Conservation (phyloP, 2,113 vertebrate genomes). For the Mesocricetus auratus region DNA sequence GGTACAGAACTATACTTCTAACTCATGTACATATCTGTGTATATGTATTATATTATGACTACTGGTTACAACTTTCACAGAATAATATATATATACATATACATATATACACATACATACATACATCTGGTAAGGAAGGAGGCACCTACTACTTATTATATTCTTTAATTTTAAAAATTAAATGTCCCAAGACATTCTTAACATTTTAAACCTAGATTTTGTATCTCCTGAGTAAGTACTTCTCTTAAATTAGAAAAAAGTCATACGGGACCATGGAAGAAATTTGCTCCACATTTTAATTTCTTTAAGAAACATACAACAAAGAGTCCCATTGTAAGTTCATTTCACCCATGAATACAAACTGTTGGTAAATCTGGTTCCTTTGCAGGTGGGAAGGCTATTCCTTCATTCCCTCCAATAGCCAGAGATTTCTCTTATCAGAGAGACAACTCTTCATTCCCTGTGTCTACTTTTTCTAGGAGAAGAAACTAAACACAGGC, state of each 20-base stretch:
- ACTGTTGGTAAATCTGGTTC: background rate
- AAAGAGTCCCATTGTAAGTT: background rate
- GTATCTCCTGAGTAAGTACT: background rate
- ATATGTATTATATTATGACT: background rate
- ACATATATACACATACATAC: background rate
- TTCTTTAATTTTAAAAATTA: conserved; percentile 46
- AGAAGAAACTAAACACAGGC: background rate
- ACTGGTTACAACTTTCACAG: background rate
- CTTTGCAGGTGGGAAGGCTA: rapidly evolving
- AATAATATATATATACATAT: background rate
- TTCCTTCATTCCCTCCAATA: no score
- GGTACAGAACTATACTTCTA: background rate
- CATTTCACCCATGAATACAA: background rate
- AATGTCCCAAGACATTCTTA: conserved; percentile 12
- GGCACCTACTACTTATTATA: background rate
- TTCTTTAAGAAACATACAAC: conserved; percentile 2
- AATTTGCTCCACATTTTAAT: background rate
- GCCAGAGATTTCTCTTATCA: background rate
- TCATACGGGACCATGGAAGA: background rate
- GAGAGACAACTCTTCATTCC: background rate
- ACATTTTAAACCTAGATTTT: conserved; percentile 14
- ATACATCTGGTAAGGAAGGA: background rate
- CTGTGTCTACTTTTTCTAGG: background rate
- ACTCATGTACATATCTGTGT: background rate
- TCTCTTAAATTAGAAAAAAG: background rate